Conservation (phyloP, 2,888 invertebrate genomes). For the Hemithea aestivaria region DNA sequence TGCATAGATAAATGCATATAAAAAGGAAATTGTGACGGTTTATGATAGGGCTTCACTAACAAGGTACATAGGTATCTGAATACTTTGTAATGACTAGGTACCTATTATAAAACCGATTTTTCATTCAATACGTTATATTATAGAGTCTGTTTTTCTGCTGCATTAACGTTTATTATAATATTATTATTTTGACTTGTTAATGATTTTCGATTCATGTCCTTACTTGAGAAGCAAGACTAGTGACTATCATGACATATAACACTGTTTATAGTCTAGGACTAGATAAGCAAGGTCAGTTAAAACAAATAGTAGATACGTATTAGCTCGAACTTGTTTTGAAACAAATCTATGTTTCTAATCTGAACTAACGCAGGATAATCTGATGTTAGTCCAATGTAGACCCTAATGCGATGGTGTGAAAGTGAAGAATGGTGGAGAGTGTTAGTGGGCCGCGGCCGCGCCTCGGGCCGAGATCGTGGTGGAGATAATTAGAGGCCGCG, state of each 20-base stretch:
- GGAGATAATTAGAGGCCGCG: constrained; percentile 76
- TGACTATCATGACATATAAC: too few species aligned
- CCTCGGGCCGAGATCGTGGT: constrained; percentile 73
- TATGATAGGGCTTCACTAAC: constrained; percentile 56
- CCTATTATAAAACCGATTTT: too few species aligned
- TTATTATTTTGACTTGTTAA: too few species aligned
- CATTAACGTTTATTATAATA: too few species aligned
- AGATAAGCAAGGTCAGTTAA: constrained; percentile 55
- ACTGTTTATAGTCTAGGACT: too few species aligned
- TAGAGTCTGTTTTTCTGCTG: too few species aligned
- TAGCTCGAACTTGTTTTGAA: constrained; percentile 65
- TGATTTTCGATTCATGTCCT: too few species aligned
- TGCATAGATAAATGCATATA: constrained; percentile 57
- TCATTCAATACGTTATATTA: too few species aligned
- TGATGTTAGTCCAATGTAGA: constrained; percentile 26
- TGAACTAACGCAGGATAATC: constrained; percentile 30
- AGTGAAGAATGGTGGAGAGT: constrained; percentile 28
- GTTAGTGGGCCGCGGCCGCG: constrained; percentile 39
- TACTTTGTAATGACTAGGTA: constrained; percentile 39
- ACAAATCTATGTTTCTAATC: constrained; percentile 60
- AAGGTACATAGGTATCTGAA: constrained; percentile 45
- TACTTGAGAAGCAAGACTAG: too few species aligned
- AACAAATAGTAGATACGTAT: constrained; percentile 74
- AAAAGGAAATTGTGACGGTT: constrained; percentile 57
- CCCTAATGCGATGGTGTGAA: constrained; percentile 29